A percentile compares a stretch with the other conserved stretches of the same genome.
Evolutionary conservation across 2,888 invertebrate species (phyloP).

Genomic region (Caenorhabditis wallacei): DNA sequence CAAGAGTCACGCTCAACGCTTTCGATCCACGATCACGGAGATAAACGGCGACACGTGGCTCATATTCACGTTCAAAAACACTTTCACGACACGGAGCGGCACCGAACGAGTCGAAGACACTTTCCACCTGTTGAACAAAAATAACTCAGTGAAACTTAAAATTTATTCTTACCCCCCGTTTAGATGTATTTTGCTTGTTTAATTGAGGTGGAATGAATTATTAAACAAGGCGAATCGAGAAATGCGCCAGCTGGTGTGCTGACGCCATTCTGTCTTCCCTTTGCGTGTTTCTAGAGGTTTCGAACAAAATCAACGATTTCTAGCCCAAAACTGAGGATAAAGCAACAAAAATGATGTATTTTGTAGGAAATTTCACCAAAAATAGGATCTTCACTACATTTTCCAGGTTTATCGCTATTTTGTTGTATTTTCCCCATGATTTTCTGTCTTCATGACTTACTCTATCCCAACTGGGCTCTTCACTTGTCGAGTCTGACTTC

Average conservation of each 20-base stretch:
- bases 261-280: not conserved
- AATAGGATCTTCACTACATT: not conserved
- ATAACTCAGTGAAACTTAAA: constrained; percentile 15
- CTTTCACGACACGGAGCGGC: constrained; percentile 78
- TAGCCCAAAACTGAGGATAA: too few relatives aligned
- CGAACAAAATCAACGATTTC: not conserved
- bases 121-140: constrained; percentile 72
- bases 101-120: constrained; percentile 76
- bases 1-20: constrained; percentile 72
- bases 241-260: not conserved
- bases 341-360: not conserved
- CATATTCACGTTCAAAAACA: constrained; percentile 73
- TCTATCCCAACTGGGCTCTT: constrained; percentile 64
- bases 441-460: constrained; percentile 18
- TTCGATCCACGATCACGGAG: constrained; percentile 74
- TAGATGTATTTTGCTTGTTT: not conserved
- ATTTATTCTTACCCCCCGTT: not conserved
- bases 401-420: not conserved
- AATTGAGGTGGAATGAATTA: too few relatives aligned
- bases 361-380: too few relatives aligned
- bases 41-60: constrained; percentile 73
- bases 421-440: not conserved
- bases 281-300: not conserved
- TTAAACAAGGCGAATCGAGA: too few relatives aligned
- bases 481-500: constrained; percentile 54